Conservation (phyloP, 2,888 invertebrate species). For the Eupeodes latifasciatus region DNA sequence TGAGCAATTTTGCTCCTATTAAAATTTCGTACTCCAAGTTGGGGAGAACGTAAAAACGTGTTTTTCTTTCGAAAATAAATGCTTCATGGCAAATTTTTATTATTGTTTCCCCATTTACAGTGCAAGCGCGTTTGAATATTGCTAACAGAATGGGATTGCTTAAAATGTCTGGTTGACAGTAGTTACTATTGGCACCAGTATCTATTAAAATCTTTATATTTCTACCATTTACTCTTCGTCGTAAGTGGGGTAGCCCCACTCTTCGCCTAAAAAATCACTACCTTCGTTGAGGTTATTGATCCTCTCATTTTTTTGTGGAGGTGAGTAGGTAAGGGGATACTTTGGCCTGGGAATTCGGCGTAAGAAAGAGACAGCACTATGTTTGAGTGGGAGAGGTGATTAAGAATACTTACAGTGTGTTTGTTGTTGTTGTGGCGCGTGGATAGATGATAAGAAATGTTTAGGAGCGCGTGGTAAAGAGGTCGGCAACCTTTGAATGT, state of each 20-base stretch:
- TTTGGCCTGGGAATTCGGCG: too few relatives aligned
- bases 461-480: too few relatives aligned
- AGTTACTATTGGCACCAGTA: too few relatives aligned
- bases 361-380: too few relatives aligned
- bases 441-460: too few relatives aligned
- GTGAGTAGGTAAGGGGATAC: too few relatives aligned
- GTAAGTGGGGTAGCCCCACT: constrained; percentile 12
- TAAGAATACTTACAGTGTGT: too few relatives aligned
- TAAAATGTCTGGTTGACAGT: too few relatives aligned
- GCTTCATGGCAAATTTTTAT: constrained; percentile 1
- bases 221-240: constrained; percentile 14
- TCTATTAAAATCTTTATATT: constrained; percentile 5
- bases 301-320: constrained; percentile 10
- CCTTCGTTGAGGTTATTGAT: not conserved
- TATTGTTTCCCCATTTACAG: constrained; percentile 23
- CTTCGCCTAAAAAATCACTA: constrained; percentile 9
- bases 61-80: not conserved
- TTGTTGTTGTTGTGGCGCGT: too few relatives aligned
- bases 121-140: constrained; percentile 25
- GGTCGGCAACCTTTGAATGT: too few relatives aligned
- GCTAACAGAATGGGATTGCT: too few relatives aligned
- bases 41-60: constrained; percentile 13
- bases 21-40: constrained; percentile 12
- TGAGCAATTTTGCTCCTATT: constrained; percentile 17
- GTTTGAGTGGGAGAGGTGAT: too few relatives aligned